Base-by-base conservation (phyloP, 1,140 invertebrate genomes). In the Drosophila neocordata region DNA sequence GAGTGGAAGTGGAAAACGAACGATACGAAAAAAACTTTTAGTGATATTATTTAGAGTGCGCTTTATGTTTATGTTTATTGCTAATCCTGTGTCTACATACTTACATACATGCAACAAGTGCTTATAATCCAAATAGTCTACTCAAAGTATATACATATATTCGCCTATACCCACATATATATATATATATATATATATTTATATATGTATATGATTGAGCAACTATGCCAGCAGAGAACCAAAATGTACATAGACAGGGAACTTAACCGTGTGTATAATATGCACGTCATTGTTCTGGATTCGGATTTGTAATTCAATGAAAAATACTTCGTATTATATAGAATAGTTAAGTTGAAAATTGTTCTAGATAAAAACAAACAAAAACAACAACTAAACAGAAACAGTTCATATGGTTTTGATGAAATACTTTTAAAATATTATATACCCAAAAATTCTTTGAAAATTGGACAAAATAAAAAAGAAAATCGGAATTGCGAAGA, bases 31-130 rank as follows among this genome's bases (percentile, higher is more conserved):
- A 79, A 61, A 73, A 74, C 66, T 82, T 90, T 90, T 71, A 88
- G 87, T 90, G 87, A 90, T 90, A 90, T 90, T 90, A 88, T 90
- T 90, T 90, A 87, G 51, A 79, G 83, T 82, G 79, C 83, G 83
- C 75, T 75, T 83, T 77, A 73, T 82, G 76, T 76, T 76, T 77
- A 78, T 57, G 66, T 56, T 69, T 44, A 80, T 70, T 48, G 59
- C 57, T 44, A 63, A 64, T 70, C 61, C 41, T 48, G 41, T 48
- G 41, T 48, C 41, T 48, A 48, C 41, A 48, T 48, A 48, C 41
- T 20, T 48, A 48, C 15, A 48, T 20, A 31, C 27, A 31, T 31
- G 27, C 38, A 31, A 73, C 44, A 48, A 55, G 73, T 84, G 80
- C 80, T 84, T 85, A 35, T 57, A 73, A 58, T 66, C 68, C 63